Evolutionary conservation across 2,113 vertebrate species (phyloP), one percentile per base, ranked within the genome.

Genomic region (Istiophorus platypterus): DNA sequence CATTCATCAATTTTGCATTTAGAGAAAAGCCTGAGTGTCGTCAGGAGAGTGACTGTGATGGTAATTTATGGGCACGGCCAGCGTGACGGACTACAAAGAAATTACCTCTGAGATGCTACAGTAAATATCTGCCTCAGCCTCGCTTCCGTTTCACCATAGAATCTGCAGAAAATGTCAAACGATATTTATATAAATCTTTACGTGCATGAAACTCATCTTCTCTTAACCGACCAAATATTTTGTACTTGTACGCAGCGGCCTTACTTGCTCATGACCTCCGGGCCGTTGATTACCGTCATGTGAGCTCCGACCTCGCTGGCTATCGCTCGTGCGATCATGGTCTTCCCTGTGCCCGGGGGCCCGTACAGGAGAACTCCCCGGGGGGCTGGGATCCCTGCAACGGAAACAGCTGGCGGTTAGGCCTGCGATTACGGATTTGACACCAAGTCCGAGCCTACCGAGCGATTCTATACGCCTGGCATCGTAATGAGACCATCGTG

Each of bases 181-280:
- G 82, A 5, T 26, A 34, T 0, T 8, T 20, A 17, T 5, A 20
- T n/a, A 13, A 14, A 49, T 34, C 12, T 20, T 59, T 14, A 8
- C 51, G n/a, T 54, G 0, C 31, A 41, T 7, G 0, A 22, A 17
- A 57, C 9, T 1, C n/a, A 34, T 54, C 11, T 29, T 54, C 20
- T n/a, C 18, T 39, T 65, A 1, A 37, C 12, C n/a, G 3, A 17
- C 34, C 18, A 20, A 0, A n/a, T 27, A 8, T 18, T 20, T 73
- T 37, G 7, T 15, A 12, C 31, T n/a, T 34, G 47, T 26, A 27
- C 4, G 15, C 14, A 37, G 31, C n/a, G 57, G 13, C 52, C 97
- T 58, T 96, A 99, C 98, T 99, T 99, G 98, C 98, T 99, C 92
- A 99, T 95, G 92, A 99, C 97, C 94, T 99, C 98, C 20, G 98